Base-by-base conservation (phyloP, 53 echinoderm and acorn worm genomes). In the Luidia sarsii region DNA sequence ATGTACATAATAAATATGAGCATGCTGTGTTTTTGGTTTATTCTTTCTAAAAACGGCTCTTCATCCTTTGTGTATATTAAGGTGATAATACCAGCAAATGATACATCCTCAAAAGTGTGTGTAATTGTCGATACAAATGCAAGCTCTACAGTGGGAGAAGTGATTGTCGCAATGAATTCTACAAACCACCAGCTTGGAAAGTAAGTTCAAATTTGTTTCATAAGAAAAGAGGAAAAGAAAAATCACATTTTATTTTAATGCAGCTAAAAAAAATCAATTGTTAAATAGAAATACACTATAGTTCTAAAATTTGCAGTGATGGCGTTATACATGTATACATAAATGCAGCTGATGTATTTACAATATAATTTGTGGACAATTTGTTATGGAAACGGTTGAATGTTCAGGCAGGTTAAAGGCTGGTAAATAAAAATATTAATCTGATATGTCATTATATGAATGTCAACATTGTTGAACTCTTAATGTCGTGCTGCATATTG, bases 41-140 rank as follows among this genome's bases (percentile, higher is more conserved):
- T 15, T 46, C 46, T 15, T 46, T 8, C 8, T 46, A 8, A 15
- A 10, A 15, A 46, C 46, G 8, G 15, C 19, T 43, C 2, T 3
- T 3, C 27, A 11, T 9, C 23, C 4, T 82, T 30, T 35, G 22
- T 54, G 48, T 83, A 41, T 68, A 22, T 31, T 21, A 7, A 80
- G 67, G 66, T 80, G 13, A 66, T 62, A 34, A 65, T 65, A 23
- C 65, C 65, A 50, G 8, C 37, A 7, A 80, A 80, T 65, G 54
- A 38, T 19, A 80, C 80, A 25, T n/a, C 10, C 21, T 22, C 82
- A 8, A 46, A 67, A 67, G 82, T 67, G n/a, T 19, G 18, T 45
- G 56, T 82, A 7, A 55, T 5, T 1, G 48, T 67, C 2, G 43
- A 57, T 15, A 67, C 82, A 6, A 67, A 55, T 45, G 43, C 35